Evolutionary conservation across 2,113 vertebrate species (phyloP).

Genomic region (Mirounga angustirostris): DNA sequence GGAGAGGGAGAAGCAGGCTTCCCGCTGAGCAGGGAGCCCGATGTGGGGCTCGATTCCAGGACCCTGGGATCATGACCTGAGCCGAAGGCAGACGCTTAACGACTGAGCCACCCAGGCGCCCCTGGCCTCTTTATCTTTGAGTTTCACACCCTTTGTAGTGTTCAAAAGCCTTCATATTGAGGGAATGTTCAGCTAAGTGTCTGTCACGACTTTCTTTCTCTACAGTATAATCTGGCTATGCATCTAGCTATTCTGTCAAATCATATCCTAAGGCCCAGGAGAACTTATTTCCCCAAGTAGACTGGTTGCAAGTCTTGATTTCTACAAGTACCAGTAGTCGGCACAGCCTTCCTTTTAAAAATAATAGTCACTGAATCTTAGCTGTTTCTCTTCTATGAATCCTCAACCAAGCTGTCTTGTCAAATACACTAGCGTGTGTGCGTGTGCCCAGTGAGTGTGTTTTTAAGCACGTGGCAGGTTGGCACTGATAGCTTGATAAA

Average conservation of each 20-base stretch:
- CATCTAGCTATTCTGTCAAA: background rate
- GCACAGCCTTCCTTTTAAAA: background rate
- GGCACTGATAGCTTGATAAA: background rate
- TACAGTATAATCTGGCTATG: background rate
- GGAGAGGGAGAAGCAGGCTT: no score
- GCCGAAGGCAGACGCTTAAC: no score
- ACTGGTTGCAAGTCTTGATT: background rate
- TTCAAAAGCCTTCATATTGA: background rate
- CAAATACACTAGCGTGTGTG: background rate
- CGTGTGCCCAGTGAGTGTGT: background rate
- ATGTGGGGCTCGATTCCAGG: no score
- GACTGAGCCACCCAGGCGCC: no score
- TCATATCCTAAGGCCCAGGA: background rate
- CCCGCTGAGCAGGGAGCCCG: no score
- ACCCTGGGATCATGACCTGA: no score
- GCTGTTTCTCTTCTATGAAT: background rate
- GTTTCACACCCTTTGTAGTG: background rate
- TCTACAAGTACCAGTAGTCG: background rate
- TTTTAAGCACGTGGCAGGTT: conserved; percentile 10
- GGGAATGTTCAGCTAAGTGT: background rate
- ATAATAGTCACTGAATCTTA: background rate
- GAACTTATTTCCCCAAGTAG: background rate
- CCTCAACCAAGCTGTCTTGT: background rate
- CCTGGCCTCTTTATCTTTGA: background rate
- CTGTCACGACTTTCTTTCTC: background rate